Evolutionary conservation across 2,888 invertebrate species (phyloP).

Genomic region (Aspidiotus destructor): DNA sequence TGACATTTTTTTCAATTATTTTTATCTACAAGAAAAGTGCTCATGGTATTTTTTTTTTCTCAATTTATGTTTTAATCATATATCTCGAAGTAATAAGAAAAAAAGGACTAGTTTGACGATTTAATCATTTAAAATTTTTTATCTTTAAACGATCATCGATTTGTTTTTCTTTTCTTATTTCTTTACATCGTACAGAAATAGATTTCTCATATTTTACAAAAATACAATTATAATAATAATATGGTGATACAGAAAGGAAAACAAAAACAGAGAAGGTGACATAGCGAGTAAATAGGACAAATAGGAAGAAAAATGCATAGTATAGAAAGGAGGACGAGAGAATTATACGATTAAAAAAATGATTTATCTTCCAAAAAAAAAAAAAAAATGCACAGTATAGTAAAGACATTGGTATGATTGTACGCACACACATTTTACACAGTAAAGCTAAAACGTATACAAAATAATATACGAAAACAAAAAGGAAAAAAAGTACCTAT

Average conservation of each 20-base stretch:
- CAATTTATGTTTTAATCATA: too few species aligned
- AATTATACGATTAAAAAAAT: background rate
- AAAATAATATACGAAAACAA: background rate
- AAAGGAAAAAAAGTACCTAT: background rate
- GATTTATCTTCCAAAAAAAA: background rate
- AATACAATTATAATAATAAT: constrained; percentile 3
- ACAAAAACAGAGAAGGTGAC: background rate
- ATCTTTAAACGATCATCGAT: constrained; percentile 24
- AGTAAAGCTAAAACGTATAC: background rate
- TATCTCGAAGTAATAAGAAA: constrained; percentile 10
- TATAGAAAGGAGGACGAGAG: too few species aligned
- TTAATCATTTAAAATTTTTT: constrained; percentile 10
- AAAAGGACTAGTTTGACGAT: constrained; percentile 23
- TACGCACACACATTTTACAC: constrained; percentile 1
- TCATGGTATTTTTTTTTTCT: constrained; percentile 19
- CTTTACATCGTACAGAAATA: too few species aligned
- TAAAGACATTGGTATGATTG: background rate
- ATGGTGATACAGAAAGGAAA: background rate
- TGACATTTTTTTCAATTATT: background rate
- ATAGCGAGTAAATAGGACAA: background rate
- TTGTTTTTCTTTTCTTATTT: constrained; percentile 11
- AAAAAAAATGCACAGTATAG: background rate
- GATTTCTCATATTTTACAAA: constrained; percentile 4
- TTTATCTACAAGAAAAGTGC: constrained; percentile 32
- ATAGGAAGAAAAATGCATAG: too few species aligned